Evolutionary conservation across 2,113 vertebrate genomes (phyloP).

Genomic region (Spea multiplicata): DNA sequence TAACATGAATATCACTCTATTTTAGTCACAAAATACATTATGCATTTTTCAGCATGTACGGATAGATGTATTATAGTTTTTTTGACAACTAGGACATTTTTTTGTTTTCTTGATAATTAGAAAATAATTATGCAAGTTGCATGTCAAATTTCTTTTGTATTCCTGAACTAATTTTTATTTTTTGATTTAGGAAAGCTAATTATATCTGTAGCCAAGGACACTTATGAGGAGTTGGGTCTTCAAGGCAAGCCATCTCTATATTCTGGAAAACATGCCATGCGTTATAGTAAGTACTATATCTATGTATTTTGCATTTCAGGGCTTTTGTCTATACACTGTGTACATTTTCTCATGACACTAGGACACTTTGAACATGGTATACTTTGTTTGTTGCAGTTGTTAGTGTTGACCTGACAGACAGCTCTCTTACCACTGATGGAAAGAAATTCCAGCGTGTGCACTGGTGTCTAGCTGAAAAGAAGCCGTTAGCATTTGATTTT

Average conservation of each 20-base stretch:
- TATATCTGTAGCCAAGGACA: slow-evolving; percentile 89
- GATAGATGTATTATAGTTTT: background rate
- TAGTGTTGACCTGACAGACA: slow-evolving; percentile 76
- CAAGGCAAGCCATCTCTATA: slow-evolving; percentile 80
- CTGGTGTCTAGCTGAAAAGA: slow-evolving; percentile 79
- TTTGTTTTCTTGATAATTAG: background rate
- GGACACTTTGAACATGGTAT: no score
- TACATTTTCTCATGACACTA: slow-evolving; percentile 27
- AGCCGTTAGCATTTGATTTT: slow-evolving; percentile 78
- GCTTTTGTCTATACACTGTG: background rate
- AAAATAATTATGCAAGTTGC: background rate
- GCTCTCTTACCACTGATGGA: slow-evolving; percentile 66
- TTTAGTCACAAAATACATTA: no score
- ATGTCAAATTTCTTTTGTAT: background rate
- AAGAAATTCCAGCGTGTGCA: slow-evolving; percentile 74
- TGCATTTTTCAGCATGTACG: no score
- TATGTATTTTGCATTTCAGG: background rate
- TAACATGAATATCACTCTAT: no score
- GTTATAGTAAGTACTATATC: slow-evolving; percentile 73
- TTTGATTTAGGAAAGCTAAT: slow-evolving; percentile 74
- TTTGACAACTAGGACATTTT: no score
- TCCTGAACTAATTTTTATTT: background rate
- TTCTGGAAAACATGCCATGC: slow-evolving; percentile 70
- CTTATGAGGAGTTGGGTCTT: slow-evolving; percentile 84
- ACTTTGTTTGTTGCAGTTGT: slow-evolving; percentile 62